Evolutionary conservation across 2,113 vertebrate species (phyloP), one percentile per base, ranked within the genome.

Genomic region (Petromus typicus): DNA sequence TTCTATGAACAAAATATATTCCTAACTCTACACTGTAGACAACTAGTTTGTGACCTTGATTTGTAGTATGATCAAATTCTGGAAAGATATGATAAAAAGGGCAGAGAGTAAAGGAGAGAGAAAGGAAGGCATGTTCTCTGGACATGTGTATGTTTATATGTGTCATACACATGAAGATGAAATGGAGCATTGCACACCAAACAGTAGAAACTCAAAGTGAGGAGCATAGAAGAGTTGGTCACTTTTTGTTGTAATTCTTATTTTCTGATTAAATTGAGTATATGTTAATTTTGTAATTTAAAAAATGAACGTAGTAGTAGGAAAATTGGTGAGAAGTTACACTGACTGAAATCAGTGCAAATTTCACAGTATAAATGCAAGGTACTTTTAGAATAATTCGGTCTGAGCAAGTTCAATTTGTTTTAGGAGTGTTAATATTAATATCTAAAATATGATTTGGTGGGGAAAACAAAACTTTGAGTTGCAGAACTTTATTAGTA

Each of bases 1-100:
- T 90, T 94, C 75, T 90, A 40, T 37, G n/a, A 86, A 56, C 45
- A 89, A 89, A 95, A 66, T 34, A 48, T 93, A 86, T 93, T 54
- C 34, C 27, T 30, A 25, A 32, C 45, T 79, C 48, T 90, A 84
- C 13, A 67, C 43, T 73, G 5, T 18, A 57, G 32, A 25, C n/a
- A 9, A 10, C 45, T 51, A 51, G 2, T 73, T 81, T 78, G 40
- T 94, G 73, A 86, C 7, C 34, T 90, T 90, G 76, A 82, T 76
- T 93, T 95, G 23, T 79, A 59, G 12, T 88, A 13, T 32, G 34
- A 88, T 57, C 54, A 90, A 57, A 73, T 80, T 92, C 95, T 84
- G n/a, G 66, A 56, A 90, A 95, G 93, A 82, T 79, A 3, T 20
- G 17, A 34, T 66, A 84, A 92, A 57, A 17, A 4, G 13, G 14